Conservation (phyloP, 2,888 invertebrate species). For the Zaprionus obscuricornis region DNA sequence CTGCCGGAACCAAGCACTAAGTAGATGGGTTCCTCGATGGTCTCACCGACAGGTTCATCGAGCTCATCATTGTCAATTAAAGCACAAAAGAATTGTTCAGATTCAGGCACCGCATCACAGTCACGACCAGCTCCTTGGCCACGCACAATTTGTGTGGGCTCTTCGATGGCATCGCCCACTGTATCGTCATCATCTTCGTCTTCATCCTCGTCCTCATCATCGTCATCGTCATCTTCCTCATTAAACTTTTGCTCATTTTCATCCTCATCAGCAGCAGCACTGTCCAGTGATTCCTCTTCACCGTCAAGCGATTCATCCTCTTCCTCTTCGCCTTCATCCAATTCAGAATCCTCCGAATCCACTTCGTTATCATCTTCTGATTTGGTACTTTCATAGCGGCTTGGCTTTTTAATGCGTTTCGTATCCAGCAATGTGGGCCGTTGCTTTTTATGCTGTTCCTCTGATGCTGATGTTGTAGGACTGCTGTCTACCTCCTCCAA, state of each 20-base stretch:
- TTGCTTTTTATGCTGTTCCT: conserved; percentile 70
- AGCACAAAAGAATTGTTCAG: conserved; percentile 1
- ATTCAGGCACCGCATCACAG: conserved; percentile 83
- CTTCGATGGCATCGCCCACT: conserved; percentile 88
- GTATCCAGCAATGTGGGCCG: conserved; percentile 80
- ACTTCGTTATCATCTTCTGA: conserved; percentile 74
- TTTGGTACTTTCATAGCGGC: conserved; percentile 79
- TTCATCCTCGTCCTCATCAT: conserved; percentile 72
- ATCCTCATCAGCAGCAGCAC: conserved; percentile 79
- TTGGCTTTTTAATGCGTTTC: conserved; percentile 78
- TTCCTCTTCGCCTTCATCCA: conserved; percentile 66
- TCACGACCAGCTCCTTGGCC: conserved; percentile 89
- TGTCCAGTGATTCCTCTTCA: conserved; percentile 78
- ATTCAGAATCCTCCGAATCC: conserved; percentile 60
- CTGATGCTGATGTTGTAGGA: conserved; percentile 41
- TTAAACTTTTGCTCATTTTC: conserved; percentile 57
- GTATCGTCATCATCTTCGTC: conserved; percentile 72
- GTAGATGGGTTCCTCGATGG: conserved; percentile 89
- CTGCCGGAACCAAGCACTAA: conserved; percentile 87
- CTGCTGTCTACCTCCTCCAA: conserved; percentile 64
- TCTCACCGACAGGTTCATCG: conserved; percentile 85
- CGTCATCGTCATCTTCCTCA: conserved; percentile 70
- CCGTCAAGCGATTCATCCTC: conserved; percentile 63
- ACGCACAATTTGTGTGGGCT: conserved; percentile 88
- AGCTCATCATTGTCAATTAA: conserved; percentile 7